A percentile compares a stretch with the other conserved stretches of the same genome.
Conservation (phyloP, 2,888 invertebrate species). For the Pollenia angustigena region DNA sequence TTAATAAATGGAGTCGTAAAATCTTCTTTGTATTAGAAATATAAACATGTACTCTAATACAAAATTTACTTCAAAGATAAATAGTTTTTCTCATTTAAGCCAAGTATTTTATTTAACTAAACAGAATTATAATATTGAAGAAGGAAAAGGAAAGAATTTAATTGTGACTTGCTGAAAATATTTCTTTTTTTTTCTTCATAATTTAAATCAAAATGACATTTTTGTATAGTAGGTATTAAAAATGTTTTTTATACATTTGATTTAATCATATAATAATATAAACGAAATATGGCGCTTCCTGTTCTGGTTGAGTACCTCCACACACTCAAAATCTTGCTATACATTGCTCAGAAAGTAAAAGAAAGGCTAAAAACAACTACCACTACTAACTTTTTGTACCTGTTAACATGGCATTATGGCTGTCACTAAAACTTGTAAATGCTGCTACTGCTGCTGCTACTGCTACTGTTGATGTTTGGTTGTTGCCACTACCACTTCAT, state of each 20-base stretch:
- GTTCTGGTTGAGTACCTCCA: constrained; percentile 10
- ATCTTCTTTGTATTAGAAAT: not conserved
- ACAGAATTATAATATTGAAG: not conserved
- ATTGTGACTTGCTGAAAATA: constrained; percentile 47
- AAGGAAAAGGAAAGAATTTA: constrained; percentile 44
- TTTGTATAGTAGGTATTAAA: not conserved
- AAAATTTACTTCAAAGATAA: constrained; percentile 3
- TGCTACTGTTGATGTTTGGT: constrained; percentile 9
- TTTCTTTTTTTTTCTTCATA: not conserved
- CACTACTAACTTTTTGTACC: constrained; percentile 42
- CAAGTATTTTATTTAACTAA: constrained; percentile 23
- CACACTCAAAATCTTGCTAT: not conserved
- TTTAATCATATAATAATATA: constrained; percentile 31
- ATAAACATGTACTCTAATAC: not conserved
- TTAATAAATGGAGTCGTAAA: too few relatives aligned
- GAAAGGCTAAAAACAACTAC: not conserved
- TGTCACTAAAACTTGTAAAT: constrained; percentile 9
- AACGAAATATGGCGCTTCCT: constrained; percentile 47
- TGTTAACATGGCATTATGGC: constrained; percentile 53
- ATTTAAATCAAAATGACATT: constrained; percentile 31
- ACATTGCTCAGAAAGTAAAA: not conserved
- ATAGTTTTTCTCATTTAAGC: not conserved
- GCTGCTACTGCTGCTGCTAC: constrained; percentile 1
- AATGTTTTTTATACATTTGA: not conserved
- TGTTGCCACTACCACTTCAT: constrained; percentile 54